Conservation (phyloP, 2,113 vertebrate species). For the Pseudois nayaur region DNA sequence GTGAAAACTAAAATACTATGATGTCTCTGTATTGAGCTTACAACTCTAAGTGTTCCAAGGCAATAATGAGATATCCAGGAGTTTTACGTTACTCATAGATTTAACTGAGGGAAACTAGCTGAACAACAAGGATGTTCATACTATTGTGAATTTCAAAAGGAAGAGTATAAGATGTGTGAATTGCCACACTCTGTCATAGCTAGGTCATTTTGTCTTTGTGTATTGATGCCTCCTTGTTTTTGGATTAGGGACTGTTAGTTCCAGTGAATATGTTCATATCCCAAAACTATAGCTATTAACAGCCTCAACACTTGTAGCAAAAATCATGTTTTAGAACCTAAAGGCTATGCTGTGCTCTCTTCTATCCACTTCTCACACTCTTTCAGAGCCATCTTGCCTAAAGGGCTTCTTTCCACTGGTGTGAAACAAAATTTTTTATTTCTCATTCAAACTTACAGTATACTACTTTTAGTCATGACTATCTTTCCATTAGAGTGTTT, state of each 20-base stretch:
- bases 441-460: constrained; percentile 8
- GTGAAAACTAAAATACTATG: background rate
- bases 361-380: background rate
- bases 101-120: background rate
- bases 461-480: background rate
- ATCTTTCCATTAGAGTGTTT: background rate
- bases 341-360: background rate
- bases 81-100: background rate
- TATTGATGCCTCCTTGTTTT: background rate
- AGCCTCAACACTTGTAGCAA: background rate
- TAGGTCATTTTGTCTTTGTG: background rate
- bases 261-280: background rate
- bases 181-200: background rate
- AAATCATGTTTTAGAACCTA: background rate
- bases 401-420: background rate
- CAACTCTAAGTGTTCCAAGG: background rate
- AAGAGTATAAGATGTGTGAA: background rate
- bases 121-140: background rate
- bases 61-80: background rate
- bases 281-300: background rate
- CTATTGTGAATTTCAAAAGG: background rate
- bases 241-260: background rate
- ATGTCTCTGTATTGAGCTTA: background rate
- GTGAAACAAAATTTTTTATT: constrained; percentile 23
- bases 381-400: background rate